Conservation (phyloP, 30 jellyfish, hydroid and myxozoan species). For the Morbakka virulenta region DNA sequence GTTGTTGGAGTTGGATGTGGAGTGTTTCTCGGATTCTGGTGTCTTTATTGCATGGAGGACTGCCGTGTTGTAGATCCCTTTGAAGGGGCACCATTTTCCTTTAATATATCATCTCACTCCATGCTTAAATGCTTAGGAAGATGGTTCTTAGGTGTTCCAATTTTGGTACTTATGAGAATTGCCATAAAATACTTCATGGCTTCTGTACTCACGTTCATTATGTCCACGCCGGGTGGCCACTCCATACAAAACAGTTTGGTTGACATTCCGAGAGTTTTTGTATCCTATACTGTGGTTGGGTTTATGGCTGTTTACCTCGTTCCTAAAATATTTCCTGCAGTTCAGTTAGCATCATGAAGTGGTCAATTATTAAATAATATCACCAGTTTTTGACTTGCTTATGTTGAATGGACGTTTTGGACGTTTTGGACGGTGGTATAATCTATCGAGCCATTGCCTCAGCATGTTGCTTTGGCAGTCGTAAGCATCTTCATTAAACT, state of each 20-base stretch:
- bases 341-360: no score
- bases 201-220: constrained; percentile 22
- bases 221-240: constrained; percentile 53
- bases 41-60: constrained; percentile 64
- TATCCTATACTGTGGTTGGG: constrained; percentile 81
- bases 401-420: no score
- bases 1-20: constrained; percentile 91
- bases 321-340: constrained; percentile 81
- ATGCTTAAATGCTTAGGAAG: constrained; percentile 14
- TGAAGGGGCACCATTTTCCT: constrained; percentile 68
- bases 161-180: constrained; percentile 69
- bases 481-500: no score
- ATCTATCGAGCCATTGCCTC: no score
- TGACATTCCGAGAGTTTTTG: constrained; percentile 76
- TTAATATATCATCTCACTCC: constrained; percentile 2
- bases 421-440: no score
- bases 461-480: no score
- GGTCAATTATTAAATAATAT: no score
- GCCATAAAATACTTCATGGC: constrained; percentile 71
- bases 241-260: constrained; percentile 56
- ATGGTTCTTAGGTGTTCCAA: constrained; percentile 29
- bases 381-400: no score
- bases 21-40: constrained; percentile 79
- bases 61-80: constrained; percentile 85
- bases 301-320: constrained; percentile 85